Conservation (phyloP, 2,113 vertebrate species). For the Delphinapterus leucas region DNA sequence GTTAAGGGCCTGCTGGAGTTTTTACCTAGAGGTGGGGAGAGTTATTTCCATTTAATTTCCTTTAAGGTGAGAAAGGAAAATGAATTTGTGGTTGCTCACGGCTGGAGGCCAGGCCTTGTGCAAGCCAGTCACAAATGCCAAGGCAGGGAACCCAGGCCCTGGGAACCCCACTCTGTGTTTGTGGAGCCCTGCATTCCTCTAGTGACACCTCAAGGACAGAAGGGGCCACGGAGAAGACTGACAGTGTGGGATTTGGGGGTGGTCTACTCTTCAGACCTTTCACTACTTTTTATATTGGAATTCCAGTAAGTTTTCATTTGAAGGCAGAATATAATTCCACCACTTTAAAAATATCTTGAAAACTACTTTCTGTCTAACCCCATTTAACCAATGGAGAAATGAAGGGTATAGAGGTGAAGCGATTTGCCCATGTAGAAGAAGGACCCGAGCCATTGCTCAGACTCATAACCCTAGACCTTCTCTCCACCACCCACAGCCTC, state of each 20-base stretch:
- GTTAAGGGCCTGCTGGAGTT: not conserved
- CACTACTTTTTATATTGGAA: not conserved
- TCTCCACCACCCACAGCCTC: not conserved
- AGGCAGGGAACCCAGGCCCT: not conserved
- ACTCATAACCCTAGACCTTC: not conserved
- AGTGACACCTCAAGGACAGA: not conserved
- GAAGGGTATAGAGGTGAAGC: not conserved
- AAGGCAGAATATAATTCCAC: not conserved
- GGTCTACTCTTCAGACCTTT: not conserved
- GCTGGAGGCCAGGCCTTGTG: not conserved
- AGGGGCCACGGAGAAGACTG: not conserved
- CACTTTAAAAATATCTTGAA: not conserved
- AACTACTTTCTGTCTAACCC: not conserved
- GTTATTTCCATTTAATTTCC: not conserved
- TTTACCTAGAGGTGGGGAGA: not conserved
- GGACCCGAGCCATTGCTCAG: not conserved
- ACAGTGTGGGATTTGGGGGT: not conserved
- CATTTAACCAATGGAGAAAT: not conserved
- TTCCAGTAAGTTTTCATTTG: not conserved
- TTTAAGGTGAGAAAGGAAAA: not conserved
- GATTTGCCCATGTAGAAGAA: accelerated
- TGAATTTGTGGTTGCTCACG: not conserved
- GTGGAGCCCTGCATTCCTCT: not conserved
- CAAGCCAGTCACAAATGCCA: not conserved
- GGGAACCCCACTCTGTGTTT: not conserved